Evolutionary conservation across 2,113 vertebrate species (phyloP).

Genomic region (Perca schrenkii): DNA sequence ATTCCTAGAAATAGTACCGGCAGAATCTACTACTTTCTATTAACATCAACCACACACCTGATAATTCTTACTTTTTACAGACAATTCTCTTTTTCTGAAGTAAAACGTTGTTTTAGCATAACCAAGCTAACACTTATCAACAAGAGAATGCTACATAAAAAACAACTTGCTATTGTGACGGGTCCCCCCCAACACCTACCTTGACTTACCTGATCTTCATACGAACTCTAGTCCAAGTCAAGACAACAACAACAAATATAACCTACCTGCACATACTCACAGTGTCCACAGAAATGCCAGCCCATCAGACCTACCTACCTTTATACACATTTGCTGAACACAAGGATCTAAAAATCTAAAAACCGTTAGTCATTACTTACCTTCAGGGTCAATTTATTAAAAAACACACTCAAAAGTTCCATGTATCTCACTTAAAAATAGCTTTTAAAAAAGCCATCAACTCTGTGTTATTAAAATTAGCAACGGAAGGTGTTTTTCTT

Average conservation of each 20-base stretch:
- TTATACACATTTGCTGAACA: conserved; percentile 51
- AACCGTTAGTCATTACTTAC: conserved; percentile 83
- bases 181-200: conserved; percentile 81
- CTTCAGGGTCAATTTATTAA: conserved; percentile 81
- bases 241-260: conserved; percentile 81
- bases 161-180: conserved; percentile 23
- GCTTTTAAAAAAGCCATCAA: conserved; percentile 80
- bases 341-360: conserved; percentile 80
- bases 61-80: neutral
- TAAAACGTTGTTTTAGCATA: neutral
- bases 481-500: conserved; percentile 89
- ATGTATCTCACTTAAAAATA: conserved; percentile 76
- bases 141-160: neutral
- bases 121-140: neutral
- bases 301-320: conserved; percentile 83
- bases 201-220: conserved; percentile 75
- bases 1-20: neutral
- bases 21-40: neutral
- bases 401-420: conserved; percentile 86
- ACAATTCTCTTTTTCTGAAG: neutral
- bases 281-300: conserved; percentile 58
- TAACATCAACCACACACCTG: neutral
- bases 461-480: conserved; percentile 82
- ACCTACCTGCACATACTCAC: conserved; percentile 86
- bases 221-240: conserved; percentile 52